These are phyloP conservation scores for Penelope pileata DNA, from an alignment of 2,113 vertebrate species.

Conservation along the genomic window DNA sequence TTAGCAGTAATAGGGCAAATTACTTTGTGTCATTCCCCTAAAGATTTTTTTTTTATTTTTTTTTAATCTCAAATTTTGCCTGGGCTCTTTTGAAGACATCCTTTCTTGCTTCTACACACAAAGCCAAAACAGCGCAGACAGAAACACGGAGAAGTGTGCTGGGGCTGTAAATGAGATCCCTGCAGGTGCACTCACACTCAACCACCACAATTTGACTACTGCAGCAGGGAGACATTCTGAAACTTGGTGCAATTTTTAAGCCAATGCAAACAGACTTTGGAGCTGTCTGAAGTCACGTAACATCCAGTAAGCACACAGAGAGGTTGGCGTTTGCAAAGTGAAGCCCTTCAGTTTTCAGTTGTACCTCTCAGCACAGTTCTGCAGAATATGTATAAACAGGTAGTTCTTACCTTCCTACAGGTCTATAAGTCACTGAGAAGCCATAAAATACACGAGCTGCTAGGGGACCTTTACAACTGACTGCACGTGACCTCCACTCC, in stretches of 20 bases:
- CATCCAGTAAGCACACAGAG: not conserved
- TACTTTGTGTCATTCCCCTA: not conserved
- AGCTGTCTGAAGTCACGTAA: not conserved
- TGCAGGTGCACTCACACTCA: not conserved
- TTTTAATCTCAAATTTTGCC: not conserved
- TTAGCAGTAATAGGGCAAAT: not conserved
- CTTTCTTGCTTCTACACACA: not conserved
- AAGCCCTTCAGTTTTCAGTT: not conserved
- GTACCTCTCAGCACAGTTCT: fast-evolving
- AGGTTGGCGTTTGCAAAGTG: not conserved
- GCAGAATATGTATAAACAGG: not conserved
- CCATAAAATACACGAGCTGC: not conserved
- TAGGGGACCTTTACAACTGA: not conserved
- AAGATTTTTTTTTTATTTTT: not conserved
- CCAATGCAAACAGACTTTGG: not conserved
- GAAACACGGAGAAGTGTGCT: not conserved
- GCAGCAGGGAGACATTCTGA: not conserved
- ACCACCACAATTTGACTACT: fast-evolving
- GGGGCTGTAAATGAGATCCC: not conserved
- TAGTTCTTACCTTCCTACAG: fast-evolving
- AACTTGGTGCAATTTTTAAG: not conserved
- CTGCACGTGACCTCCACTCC: fast-evolving
- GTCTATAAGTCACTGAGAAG: not conserved
- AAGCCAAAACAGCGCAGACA: not conserved
- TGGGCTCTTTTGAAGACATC: not conserved